phyloP scores from a whole-genome alignment of 2,113 vertebrate species.

The Ceyx cyanopectus region DNA sequence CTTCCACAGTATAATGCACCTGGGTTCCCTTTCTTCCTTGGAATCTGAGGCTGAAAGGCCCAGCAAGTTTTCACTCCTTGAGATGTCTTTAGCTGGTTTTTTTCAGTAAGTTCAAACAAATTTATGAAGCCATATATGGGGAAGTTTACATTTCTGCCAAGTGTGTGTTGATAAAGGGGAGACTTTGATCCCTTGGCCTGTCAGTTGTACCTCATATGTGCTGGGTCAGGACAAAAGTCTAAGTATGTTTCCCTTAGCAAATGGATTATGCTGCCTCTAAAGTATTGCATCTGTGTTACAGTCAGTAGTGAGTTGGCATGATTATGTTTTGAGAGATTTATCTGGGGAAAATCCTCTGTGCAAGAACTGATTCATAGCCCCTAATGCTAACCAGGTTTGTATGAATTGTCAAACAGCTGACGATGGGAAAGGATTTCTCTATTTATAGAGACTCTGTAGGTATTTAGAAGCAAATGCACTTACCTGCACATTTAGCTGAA shows the following conservation, averaged over 20 bases:
- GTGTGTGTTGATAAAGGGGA: constrained; percentile 33
- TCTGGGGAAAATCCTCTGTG: neutral
- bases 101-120: neutral
- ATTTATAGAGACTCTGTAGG: neutral
- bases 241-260: neutral
- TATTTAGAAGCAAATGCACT: neutral
- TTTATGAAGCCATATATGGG: constrained; percentile 21
- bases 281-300: neutral
- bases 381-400: rapidly evolving
- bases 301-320: neutral
- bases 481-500: neutral
- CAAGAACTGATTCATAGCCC: neutral
- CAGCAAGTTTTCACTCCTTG: neutral
- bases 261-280: neutral
- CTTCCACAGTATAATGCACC: rapidly evolving
- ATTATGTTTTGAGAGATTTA: neutral
- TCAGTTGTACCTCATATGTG: constrained; percentile 15
- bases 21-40: neutral
- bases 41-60: neutral
- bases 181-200: constrained; percentile 54
- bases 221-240: constrained; percentile 50
- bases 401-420: neutral
- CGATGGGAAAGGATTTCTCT: neutral
- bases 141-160: constrained; percentile 59
- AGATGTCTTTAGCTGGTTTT: neutral